Base-by-base conservation (phyloP, 1,140 invertebrate species). In the Bombus breviceps region DNA sequence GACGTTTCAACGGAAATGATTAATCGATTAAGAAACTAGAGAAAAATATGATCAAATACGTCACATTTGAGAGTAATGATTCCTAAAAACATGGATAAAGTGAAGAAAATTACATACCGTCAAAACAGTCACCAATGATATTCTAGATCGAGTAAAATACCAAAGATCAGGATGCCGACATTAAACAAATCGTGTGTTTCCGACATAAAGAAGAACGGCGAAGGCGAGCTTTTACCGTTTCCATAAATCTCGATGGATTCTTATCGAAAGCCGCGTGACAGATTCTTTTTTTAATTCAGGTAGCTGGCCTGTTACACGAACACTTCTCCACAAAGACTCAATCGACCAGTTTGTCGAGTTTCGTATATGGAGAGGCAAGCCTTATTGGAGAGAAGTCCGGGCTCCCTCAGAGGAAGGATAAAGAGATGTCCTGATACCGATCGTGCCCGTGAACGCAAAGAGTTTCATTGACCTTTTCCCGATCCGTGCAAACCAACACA, bases 321-420 rank as follows among this genome's bases (percentile, higher is more conserved):
- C 79, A 59, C 88, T 86, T 83, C 64, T 66, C 80, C 62, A 83
- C 88, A 66, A 89, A 83, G 88, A 86, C 88, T 85, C 79, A 71
- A 85, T 87, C 83, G 83, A 90, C 89, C 89, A 90, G 89, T 90
- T 90, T 90, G 83, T 90, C 89, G 88, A 66, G 89, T 90, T 90
- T 90, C 89, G 72, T 86, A 90, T 90, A 90, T 83, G 89, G 89
- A 43, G 86, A 90, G 71, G 85, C 86, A 73, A 75, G 86, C 79
- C 88, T 90, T 80, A 68, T 85, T 85, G 86, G 86, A 72, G 66
- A 74, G 43, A 71, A 73, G 81, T 66, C 89, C 41, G 25, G 75
- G 39, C 34, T 64, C 43, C 34, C 10, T 22, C 13, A 15, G 12
- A 66, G 32, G 47, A 69, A 72, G 82, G 77, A 79, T 77, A 75